These are phyloP conservation scores for Mormyrops boulengeri DNA, from an alignment of 2,797 vertebrate species.

Conservation along the genomic window DNA sequence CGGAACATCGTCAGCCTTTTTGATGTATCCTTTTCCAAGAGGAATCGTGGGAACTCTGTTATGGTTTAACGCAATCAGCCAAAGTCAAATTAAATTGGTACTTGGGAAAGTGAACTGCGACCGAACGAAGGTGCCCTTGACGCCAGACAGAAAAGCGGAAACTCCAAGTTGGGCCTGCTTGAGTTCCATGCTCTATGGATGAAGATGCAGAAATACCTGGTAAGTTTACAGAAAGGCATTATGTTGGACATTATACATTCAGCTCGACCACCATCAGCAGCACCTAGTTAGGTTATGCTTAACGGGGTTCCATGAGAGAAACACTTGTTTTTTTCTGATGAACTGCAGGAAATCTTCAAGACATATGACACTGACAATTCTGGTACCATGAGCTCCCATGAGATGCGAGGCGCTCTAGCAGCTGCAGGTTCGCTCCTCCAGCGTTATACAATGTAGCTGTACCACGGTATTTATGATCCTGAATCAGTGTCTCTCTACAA, in stretches of 20 bases:
- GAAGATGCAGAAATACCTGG: conserved; percentile 65
- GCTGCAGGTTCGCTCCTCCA: conserved; percentile 52
- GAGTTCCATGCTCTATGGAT: conserved; percentile 62
- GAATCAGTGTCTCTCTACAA: background rate
- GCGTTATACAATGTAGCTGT: background rate
- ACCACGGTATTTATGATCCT: background rate
- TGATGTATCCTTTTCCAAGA: conserved; percentile 59
- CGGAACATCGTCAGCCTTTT: conserved; percentile 62
- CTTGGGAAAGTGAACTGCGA: background rate
- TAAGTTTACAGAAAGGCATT: conserved; percentile 27
- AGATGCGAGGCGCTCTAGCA: conserved; percentile 57
- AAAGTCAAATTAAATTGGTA: background rate
- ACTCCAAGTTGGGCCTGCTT: conserved; percentile 48
- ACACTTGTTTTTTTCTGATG: background rate
- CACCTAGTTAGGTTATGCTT: background rate
- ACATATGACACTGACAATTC: conserved; percentile 55
- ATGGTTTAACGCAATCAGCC: background rate
- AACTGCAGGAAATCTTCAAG: conserved; percentile 59
- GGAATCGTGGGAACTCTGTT: background rate
- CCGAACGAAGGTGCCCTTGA: conserved; percentile 23
- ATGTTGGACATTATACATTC: background rate
- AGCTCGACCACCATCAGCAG: background rate
- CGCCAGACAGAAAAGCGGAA: conserved; percentile 58
- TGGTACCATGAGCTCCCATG: conserved; percentile 66
- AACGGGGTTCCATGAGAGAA: background rate